phyloP scores from a whole-genome alignment of 1,140 invertebrate species.

The Antheraea mylitta region DNA sequence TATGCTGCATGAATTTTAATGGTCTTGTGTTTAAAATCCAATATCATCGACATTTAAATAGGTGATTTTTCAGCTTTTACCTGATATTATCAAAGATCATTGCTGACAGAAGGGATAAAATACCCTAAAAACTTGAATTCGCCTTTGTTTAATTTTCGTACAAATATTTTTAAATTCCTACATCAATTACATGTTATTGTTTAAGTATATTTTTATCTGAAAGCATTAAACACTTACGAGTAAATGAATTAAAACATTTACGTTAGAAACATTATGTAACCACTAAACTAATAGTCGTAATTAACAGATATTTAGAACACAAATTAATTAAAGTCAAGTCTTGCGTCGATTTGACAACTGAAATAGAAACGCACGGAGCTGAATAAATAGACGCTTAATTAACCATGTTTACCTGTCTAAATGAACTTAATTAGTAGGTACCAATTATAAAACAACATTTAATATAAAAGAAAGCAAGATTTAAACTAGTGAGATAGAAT shows the following conservation, averaged over 20 bases:
- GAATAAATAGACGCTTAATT: neutral
- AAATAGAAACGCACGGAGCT: neutral
- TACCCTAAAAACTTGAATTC: too few relatives aligned
- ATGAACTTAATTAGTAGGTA: neutral
- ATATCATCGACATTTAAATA: too few relatives aligned
- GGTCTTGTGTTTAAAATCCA: too few relatives aligned
- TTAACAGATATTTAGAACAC: constrained; percentile 22
- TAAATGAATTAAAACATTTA: neutral
- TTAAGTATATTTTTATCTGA: neutral
- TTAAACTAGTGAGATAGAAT: too few relatives aligned
- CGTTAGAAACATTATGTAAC: neutral
- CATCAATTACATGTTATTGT: too few relatives aligned
- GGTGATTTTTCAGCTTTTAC: too few relatives aligned
- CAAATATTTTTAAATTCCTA: too few relatives aligned
- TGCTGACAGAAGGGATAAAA: too few relatives aligned
- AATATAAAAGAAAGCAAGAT: neutral
- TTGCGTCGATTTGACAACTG: constrained; percentile 4
- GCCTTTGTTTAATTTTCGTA: too few relatives aligned
- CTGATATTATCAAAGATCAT: too few relatives aligned
- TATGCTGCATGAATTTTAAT: too few relatives aligned
- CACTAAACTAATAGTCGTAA: constrained; percentile 27
- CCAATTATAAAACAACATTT: neutral
- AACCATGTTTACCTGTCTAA: constrained; percentile 4
- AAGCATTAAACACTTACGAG: neutral
- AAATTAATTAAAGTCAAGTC: constrained; percentile 21